Evolutionary conservation across 37 sponge, comb jelly and placozoan species (phyloP), one percentile per base, ranked within the genome.

Genomic region (Cliona cf. orientalis): DNA sequence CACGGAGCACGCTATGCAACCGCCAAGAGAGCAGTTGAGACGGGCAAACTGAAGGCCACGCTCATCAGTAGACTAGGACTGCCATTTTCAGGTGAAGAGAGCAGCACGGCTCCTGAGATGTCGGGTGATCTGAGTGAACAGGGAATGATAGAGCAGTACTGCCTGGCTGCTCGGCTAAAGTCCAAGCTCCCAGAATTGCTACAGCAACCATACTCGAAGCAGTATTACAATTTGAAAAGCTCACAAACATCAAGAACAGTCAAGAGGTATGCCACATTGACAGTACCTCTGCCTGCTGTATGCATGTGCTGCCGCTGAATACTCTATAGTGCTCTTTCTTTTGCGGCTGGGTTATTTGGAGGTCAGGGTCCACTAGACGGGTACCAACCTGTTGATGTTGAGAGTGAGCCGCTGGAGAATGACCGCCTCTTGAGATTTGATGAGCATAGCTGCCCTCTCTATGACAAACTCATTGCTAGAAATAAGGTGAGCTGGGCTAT

Each of bases 301-400:
- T 49, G 14, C 14, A 14, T 49, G 9, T 49, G 53, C n/a, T n/a
- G n/a, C n/a, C n/a, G n/a, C n/a, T n/a, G n/a, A n/a, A n/a, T 5
- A n/a, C 9, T 2, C 9, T 5, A 28, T 36, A 65, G 66, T 65
- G 36, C 35, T 3, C 66, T 34, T 32, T 26, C 66, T 3, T 65
- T 65, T 31, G 66, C 66, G 28, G 66, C 66, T 2, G 66, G 66
- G 66, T 29, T 65, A 36, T 65, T 65, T 65, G 66, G 33, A 2
- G 66, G 35, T 2, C 33, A 6, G 2, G 66, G 66, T 4, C 66
- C 66, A 34, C 66, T 65, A 19, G 17, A 65, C 33, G 66, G 66
- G 19, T 65, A 65, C 66, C 66, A 65, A 36, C 66, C 66, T 31
- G 35, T 65, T 19, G 4, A 29, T 19, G 3, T 65, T 32, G 66